These are phyloP conservation scores for Listronotus bonariensis DNA, from an alignment of 1,140 invertebrate species.

Conservation along the genomic window DNA sequence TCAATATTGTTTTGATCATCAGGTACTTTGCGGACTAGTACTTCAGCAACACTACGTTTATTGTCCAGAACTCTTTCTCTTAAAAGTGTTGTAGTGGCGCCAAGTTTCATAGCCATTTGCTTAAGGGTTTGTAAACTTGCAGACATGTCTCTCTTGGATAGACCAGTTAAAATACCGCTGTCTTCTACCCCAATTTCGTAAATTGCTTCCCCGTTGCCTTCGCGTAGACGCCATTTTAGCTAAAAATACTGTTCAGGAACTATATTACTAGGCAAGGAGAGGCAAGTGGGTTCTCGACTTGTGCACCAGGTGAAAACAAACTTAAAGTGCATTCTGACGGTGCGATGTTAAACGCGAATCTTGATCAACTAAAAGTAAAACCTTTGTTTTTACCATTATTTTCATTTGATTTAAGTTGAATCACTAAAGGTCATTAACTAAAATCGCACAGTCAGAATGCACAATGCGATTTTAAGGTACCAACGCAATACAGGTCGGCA, in stretches of 20 bases:
- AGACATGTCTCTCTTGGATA: constrained; percentile 78
- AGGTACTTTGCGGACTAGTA: constrained; percentile 88
- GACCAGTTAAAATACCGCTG: constrained; percentile 82
- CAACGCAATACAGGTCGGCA: too few species aligned
- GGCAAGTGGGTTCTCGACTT: too few species aligned
- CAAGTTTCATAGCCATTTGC: constrained; percentile 83
- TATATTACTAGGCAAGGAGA: too few species aligned
- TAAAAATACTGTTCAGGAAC: constrained; percentile 43
- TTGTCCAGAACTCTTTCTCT: constrained; percentile 57
- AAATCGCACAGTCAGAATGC: too few species aligned
- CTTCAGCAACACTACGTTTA: constrained; percentile 74
- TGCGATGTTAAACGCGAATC: too few species aligned
- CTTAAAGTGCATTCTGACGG: too few species aligned
- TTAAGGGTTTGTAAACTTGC: constrained; percentile 81
- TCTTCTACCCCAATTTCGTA: constrained; percentile 97
- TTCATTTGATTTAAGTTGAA: too few species aligned
- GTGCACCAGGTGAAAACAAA: too few species aligned
- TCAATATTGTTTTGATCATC: constrained; percentile 92
- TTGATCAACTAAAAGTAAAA: too few species aligned
- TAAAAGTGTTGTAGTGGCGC: constrained; percentile 75
- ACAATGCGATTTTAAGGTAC: too few species aligned
- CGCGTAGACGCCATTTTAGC: constrained; percentile 87
- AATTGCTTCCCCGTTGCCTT: constrained; percentile 91
- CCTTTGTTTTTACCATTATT: too few species aligned
- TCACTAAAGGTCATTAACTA: too few species aligned